Evolutionary conservation across 2,888 invertebrate genomes (phyloP), one percentile per base, ranked within the genome.

Genomic region (Lydus trimaculatus): DNA sequence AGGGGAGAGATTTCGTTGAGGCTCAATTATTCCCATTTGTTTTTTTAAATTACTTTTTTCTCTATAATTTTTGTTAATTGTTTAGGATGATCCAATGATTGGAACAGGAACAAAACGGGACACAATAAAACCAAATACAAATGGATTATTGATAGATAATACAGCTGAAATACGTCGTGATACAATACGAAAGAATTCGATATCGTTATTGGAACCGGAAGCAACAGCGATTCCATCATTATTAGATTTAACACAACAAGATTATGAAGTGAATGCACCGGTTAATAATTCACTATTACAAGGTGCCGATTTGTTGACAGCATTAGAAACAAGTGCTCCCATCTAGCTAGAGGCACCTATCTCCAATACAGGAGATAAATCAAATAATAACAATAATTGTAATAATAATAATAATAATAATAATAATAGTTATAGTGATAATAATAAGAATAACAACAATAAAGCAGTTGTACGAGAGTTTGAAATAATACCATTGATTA

Each of bases 241-340:
- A 58, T 71, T 85, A 72, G 87, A 87, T 75, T 80, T 88, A 52
- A 88, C 87, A 2, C 86, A 87, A 71, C 87, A 86, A 72, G 88
- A 88, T 76, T 88, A 84, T 73, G 88, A 88, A 72, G 88, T 88
- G 20, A 88, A 88, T 74, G 88, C 88, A 13, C 88, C 88, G 1
- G 84, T 87, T 7, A 75, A 82, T 65, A 83, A 78, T 65, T 76
- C 80, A 25, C 81, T 88, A 43, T 79, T 88, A 25, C 86, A 87
- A 70, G 88, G 88, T 11, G 84, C 85, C 63, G 88, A 88, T 65
- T 79, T 88, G 59, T 79, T 88, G 48, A 85, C 79, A 33, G 88
- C 88, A 23, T 80, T 88, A 31, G 88, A 88, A 43, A 77, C 79
- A 33, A 75, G 67, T 52, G 79, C 75, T 67, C 71, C 75, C 72